A percentile compares a stretch with the other conserved stretches of the same genome.
phyloP scores from a whole-genome alignment of 2,797 vertebrate genomes.

The Neosilurus mollespiculum region DNA sequence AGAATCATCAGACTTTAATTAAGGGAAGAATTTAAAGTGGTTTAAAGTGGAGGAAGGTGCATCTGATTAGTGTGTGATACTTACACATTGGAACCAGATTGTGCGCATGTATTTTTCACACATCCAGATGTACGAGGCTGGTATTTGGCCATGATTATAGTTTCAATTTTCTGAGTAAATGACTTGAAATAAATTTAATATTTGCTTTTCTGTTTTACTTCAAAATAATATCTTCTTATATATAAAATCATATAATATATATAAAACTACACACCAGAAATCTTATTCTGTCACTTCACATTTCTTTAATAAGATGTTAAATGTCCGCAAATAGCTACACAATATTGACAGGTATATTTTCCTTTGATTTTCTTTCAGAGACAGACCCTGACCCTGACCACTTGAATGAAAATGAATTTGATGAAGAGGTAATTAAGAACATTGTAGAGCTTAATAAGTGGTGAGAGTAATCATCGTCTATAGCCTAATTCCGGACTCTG shows the following conservation, averaged over 20 bases:
- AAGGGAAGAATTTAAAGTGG: not conserved
- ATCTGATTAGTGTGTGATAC: too few species aligned
- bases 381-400: conserved; percentile 73
- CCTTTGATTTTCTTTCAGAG: conserved; percentile 79
- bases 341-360: conserved; percentile 43
- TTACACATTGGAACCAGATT: too few species aligned
- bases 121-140: not conserved
- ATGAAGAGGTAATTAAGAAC: conserved; percentile 64
- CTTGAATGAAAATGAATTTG: conserved; percentile 69
- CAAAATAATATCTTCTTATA: too few species aligned
- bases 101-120: not conserved
- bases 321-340: not conserved
- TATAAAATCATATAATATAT: too few species aligned
- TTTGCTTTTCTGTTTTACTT: not conserved
- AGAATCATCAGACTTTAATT: not conserved
- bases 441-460: not conserved
- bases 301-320: not conserved
- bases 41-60: not conserved
- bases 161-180: not conserved
- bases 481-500: conserved; percentile 8
- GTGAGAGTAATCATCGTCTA: not conserved
- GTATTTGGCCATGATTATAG: not conserved
- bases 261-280: too few species aligned
- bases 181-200: not conserved
- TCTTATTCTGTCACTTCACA: not conserved